Evolutionary conservation across 2,888 invertebrate species (phyloP).

Genomic region (Tinea semifulvella): DNA sequence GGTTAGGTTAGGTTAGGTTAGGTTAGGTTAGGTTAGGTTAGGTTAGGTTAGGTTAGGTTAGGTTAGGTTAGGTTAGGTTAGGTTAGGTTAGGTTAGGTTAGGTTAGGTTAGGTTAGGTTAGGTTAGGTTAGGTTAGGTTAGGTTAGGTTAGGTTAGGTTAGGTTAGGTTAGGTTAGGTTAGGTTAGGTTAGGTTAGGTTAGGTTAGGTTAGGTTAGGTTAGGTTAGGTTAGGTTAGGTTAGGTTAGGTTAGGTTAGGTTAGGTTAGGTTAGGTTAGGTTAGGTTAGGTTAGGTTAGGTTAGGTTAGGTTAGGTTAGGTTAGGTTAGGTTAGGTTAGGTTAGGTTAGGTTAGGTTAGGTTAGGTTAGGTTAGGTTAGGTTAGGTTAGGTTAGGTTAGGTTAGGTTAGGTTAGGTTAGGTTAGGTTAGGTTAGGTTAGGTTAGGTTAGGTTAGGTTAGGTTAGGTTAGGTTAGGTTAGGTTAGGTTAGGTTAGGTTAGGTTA

Average conservation of each 20-base stretch:
- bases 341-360: slow-evolving; percentile 7
- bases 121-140: slow-evolving; percentile 4
- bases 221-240: slow-evolving; percentile 7
- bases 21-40: slow-evolving; percentile 12
- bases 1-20: slow-evolving; percentile 12
- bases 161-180: slow-evolving; percentile 10
- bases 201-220: slow-evolving; percentile 10
- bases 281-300: slow-evolving; percentile 8
- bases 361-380: slow-evolving; percentile 10
- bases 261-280: slow-evolving; percentile 10
- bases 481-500: slow-evolving; percentile 12
- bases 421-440: slow-evolving; percentile 12
- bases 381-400: slow-evolving; percentile 12
- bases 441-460: slow-evolving; percentile 12
- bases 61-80: slow-evolving; percentile 7
- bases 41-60: slow-evolving; percentile 8
- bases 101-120: slow-evolving; percentile 10
- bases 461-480: slow-evolving; percentile 12
- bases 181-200: slow-evolving; percentile 10
- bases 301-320: slow-evolving; percentile 7
- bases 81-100: slow-evolving; percentile 10
- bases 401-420: slow-evolving; percentile 12
- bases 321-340: slow-evolving; percentile 8
- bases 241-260: slow-evolving; percentile 8
- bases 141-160: slow-evolving; percentile 10